Conservation (phyloP, 2,888 invertebrate genomes). For the Brachyptera risi region DNA sequence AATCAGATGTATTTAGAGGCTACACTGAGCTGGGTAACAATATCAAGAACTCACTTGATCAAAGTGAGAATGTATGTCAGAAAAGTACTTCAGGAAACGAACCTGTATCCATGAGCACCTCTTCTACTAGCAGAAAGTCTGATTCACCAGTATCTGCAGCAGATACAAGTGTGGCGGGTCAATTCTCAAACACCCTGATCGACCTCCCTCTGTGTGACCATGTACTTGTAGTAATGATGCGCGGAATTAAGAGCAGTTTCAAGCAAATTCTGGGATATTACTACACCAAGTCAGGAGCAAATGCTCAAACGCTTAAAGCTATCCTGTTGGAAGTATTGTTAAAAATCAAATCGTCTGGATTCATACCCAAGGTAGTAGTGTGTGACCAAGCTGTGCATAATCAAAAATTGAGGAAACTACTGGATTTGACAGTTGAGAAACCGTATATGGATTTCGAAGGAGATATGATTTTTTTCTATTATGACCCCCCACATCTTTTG, state of each 20-base stretch:
- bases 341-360: constrained; percentile 9
- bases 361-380: constrained; percentile 16
- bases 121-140: no score
- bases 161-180: no score
- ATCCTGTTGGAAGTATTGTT: not conserved
- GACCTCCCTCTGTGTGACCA: no score
- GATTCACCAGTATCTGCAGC: no score
- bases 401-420: not conserved
- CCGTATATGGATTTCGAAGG: not conserved
- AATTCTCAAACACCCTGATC: no score
- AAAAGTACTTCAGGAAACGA: no score
- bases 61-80: no score
- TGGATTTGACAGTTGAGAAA: not conserved
- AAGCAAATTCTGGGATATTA: constrained; percentile 18
- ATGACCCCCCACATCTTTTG: constrained; percentile 17
- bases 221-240: constrained; percentile 5
- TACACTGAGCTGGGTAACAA: not conserved
- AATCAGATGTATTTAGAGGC: not conserved
- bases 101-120: no score
- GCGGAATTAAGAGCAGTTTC: constrained; percentile 14
- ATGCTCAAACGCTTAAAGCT: not conserved
- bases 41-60: no score
- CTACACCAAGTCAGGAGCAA: not conserved
- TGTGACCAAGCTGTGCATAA: constrained; percentile 14
- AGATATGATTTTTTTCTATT: not conserved